These are phyloP conservation scores for Chaetogeoica ovagalla DNA, from an alignment of 2,888 invertebrate species.

Conservation along the genomic window DNA sequence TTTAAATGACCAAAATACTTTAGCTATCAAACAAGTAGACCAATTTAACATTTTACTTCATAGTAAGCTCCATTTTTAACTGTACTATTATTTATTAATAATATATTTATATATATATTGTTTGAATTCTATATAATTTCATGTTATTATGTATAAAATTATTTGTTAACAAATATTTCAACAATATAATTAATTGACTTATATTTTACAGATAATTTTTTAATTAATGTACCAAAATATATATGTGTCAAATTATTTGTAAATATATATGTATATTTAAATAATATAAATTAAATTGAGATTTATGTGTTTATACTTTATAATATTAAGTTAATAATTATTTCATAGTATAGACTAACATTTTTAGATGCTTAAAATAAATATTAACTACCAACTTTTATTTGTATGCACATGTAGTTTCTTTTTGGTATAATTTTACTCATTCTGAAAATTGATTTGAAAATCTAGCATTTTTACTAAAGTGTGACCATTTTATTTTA, in stretches of 20 bases:
- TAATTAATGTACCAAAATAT: neutral
- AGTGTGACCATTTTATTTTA: too few species aligned
- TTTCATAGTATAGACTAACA: too few species aligned
- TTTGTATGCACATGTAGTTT: too few species aligned
- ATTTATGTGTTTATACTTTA: conserved; percentile 5
- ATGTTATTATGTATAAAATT: conserved; percentile 23
- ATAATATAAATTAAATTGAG: conserved; percentile 5
- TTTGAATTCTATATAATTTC: neutral
- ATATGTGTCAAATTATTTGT: conserved; percentile 19
- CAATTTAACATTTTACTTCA: conserved; percentile 16
- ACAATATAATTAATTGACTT: neutral
- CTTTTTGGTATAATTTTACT: too few species aligned
- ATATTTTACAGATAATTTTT: conserved; percentile 2
- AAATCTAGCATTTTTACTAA: too few species aligned
- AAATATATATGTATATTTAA: conserved; percentile 39
- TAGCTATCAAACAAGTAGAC: conserved; percentile 51
- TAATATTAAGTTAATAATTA: neutral
- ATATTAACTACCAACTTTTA: too few species aligned
- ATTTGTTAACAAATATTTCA: conserved; percentile 11
- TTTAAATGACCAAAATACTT: neutral
- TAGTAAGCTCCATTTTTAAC: conserved; percentile 2
- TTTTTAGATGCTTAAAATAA: too few species aligned
- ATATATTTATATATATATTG: neutral
- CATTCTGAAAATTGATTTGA: too few species aligned
- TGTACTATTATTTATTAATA: neutral